These are phyloP conservation scores for Oasisia sp. DNA, from an alignment of 2,888 invertebrate genomes.

Conservation along the genomic window DNA sequence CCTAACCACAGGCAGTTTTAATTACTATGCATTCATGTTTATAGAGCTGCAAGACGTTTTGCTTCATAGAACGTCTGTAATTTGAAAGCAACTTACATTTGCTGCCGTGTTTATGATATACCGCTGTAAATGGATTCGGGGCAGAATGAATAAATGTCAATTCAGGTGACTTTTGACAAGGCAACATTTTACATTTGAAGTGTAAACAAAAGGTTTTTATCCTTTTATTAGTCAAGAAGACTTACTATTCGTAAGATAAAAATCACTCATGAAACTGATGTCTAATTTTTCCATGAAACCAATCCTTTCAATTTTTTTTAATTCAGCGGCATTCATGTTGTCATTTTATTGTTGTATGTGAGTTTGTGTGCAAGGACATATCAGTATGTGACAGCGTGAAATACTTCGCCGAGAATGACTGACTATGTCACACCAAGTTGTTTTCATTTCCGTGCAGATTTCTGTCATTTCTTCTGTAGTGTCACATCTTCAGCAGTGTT, in stretches of 20 bases:
- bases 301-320: neutral
- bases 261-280: no score
- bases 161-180: no score
- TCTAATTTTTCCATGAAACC: no score
- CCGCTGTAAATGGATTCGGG: no score
- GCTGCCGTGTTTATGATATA: no score
- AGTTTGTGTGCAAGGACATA: neutral
- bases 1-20: neutral
- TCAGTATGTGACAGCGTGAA: neutral
- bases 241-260: no score
- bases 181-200: no score
- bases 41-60: no score
- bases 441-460: neutral
- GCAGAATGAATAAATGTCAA: no score
- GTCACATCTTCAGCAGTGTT: neutral
- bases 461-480: slow-evolving; percentile 1
- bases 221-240: no score
- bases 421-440: neutral
- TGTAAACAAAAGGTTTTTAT: no score
- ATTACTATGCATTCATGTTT: neutral
- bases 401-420: neutral
- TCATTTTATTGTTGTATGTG: neutral
- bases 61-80: neutral
- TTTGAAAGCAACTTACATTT: neutral
- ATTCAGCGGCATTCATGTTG: neutral